phyloP scores from a whole-genome alignment of 92 coral and sea anemone species.

The Metridium senile region DNA sequence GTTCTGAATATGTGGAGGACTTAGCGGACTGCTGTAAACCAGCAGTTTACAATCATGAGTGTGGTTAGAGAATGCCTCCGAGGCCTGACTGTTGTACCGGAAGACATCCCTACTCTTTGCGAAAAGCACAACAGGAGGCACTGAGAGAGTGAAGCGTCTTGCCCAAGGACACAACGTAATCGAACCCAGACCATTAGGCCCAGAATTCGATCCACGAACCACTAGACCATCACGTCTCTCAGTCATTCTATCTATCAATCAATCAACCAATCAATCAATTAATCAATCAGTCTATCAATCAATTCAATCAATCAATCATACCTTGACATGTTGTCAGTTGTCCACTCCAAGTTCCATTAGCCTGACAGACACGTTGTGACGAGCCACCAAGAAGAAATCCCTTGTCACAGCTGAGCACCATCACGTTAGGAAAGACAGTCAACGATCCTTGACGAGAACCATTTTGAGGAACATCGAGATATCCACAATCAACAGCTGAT shows the following conservation, averaged over 20 bases:
- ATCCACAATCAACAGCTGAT: constrained; percentile 52
- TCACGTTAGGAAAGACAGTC: constrained; percentile 31
- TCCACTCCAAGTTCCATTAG: constrained; percentile 53
- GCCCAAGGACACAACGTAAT: too few species aligned
- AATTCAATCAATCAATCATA: constrained; percentile 5
- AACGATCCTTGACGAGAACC: constrained; percentile 33
- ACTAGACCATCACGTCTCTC: background rate
- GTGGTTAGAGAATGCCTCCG: too few species aligned
- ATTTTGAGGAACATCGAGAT: constrained; percentile 26
- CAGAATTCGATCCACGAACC: too few species aligned
- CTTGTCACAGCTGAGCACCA: constrained; percentile 29
- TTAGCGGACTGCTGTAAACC: too few species aligned
- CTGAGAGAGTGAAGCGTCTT: too few species aligned
- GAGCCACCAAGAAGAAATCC: constrained; percentile 47
- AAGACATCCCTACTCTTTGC: too few species aligned
- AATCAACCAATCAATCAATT: background rate
- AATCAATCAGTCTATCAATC: too few species aligned
- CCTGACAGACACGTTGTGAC: constrained; percentile 13
- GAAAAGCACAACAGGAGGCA: too few species aligned
- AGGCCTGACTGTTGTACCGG: too few species aligned
- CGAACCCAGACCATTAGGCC: too few species aligned
- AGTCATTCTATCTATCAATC: background rate
- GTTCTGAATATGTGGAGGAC: too few species aligned
- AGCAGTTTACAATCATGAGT: too few species aligned
- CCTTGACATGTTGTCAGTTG: constrained; percentile 24